Base-by-base conservation (phyloP, 2,797 vertebrate species). In the Acipenser transmontanus region DNA sequence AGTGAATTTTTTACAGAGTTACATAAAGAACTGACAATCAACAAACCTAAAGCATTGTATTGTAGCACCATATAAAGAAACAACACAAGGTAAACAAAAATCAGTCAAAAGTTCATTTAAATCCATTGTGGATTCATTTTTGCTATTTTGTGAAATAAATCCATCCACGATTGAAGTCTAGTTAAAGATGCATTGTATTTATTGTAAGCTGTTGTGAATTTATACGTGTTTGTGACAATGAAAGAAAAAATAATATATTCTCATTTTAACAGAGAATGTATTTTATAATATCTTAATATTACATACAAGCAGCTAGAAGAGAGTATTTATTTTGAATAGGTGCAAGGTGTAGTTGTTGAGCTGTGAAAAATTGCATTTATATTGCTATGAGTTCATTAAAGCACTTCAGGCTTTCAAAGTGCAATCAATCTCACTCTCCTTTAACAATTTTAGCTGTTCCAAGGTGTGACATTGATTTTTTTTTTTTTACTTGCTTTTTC, bases 111-210 rank as follows among this genome's bases (percentile, higher is more conserved):
- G 34, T 34, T 34, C 34, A 34, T 34, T 34, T 34, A 34, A 34
- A 34, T 34, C 0, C 34, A 34, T 34, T 34, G 34, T 34, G 4
- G 34, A 34, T 34, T 34, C 0, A 34, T 34, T 34, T 34, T 34
- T 34, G 34, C 34, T 34, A 4, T 34, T 34, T 34, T 34, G 34
- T 34, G 34, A 34, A 34, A 34, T 34, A 4, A 34, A 3, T 34
- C 4, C 34, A 34, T 34, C 34, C 34, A 4, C 34, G 3, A 34
- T 34, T 34, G 2, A 17, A 17, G 34, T 34, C 34, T 34, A 34
- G 34, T 34, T 34, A 4, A 69, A 66, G 72, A 77, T 73, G 73
- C 69, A 61, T 64, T 71, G 73, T 80, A 80, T 80, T 80, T 82
- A 78, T 82, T 75, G 73, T 77, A 71, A 73, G 71, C 48, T 47